Base-by-base conservation (phyloP, 1,140 invertebrate genomes). In the Meteorus sp. region DNA sequence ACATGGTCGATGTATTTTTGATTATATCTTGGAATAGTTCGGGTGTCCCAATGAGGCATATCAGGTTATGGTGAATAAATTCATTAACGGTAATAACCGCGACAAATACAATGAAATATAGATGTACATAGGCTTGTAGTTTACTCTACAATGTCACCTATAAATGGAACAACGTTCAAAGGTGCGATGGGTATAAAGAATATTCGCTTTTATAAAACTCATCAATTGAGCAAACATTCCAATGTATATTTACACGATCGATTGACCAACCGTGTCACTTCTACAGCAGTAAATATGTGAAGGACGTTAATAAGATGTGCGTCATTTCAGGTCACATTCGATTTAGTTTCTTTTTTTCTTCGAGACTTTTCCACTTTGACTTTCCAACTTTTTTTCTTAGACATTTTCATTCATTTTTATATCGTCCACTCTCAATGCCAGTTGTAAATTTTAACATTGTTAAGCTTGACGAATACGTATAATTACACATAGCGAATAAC, bases 221-320 rank as follows among this genome's bases (percentile, higher is more conserved):
- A 17, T 43, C 39, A 43, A 43, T 43, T 43, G 39, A 17, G 39
- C 19, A 17, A 43, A 43, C 39, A 43, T 43, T 17, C 39, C 15
- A 43, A 9, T 43, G n/a, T n/a, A n/a, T 43, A 13, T 43, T 13
- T 43, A 19, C 3, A 43, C 35, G 35, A 43, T 43, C 39, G 39
- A 43, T 43, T 43, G 13, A 13, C 13, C 6, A 3, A 39, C 13
- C 9, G 15, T 6, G 4, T 3, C 4, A 3, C 19, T 17, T 15
- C 39, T 2, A 43, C 39, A 29, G 27, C n/a, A n/a, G n/a, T n/a
- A n/a, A n/a, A n/a, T n/a, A n/a, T n/a, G n/a, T n/a, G 13, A 35
- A 15, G 39, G 15, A 8, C 39, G 17, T 19, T 43, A 43, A 17
- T 9, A n/a, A 43, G 9, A 43, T 17, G 39, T 3, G 3, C 15